phyloP scores from a whole-genome alignment of 2,888 invertebrate species.

The Caenorhabditis doughertyi region DNA sequence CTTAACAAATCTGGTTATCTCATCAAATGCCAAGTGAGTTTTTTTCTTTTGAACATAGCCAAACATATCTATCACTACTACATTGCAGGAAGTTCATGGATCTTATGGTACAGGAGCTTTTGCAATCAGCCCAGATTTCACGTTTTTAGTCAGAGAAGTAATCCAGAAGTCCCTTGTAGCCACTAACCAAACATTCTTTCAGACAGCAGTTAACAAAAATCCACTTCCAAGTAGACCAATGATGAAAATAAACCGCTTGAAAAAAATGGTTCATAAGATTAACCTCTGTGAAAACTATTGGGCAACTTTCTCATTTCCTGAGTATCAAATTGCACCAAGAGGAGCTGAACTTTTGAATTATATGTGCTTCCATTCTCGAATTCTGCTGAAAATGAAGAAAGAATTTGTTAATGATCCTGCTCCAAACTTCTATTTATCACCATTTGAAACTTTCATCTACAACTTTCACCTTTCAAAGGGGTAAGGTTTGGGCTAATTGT shows the following conservation, averaged over 20 bases:
- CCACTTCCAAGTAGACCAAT: too few relatives aligned
- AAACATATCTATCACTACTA: too few relatives aligned
- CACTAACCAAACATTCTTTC: neutral
- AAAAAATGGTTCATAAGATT: too few relatives aligned
- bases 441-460: neutral
- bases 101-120: neutral
- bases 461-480: neutral
- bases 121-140: neutral
- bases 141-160: neutral
- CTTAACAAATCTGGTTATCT: neutral
- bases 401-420: neutral
- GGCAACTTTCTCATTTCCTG: too few relatives aligned
- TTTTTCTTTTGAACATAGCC: too few relatives aligned
- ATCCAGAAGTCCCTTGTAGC: too few relatives aligned
- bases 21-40: slow-evolving; percentile 8
- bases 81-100: slow-evolving; percentile 1
- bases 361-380: neutral
- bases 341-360: too few relatives aligned
- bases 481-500: neutral
- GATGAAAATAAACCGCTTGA: too few relatives aligned
- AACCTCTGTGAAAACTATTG: too few relatives aligned
- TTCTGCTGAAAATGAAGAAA: neutral
- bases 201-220: neutral
- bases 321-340: too few relatives aligned
- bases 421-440: neutral